A percentile compares a stretch with the other conserved stretches of the same genome.
Conservation (phyloP, 2,113 vertebrate genomes). For the Apaloderma vittatum region DNA sequence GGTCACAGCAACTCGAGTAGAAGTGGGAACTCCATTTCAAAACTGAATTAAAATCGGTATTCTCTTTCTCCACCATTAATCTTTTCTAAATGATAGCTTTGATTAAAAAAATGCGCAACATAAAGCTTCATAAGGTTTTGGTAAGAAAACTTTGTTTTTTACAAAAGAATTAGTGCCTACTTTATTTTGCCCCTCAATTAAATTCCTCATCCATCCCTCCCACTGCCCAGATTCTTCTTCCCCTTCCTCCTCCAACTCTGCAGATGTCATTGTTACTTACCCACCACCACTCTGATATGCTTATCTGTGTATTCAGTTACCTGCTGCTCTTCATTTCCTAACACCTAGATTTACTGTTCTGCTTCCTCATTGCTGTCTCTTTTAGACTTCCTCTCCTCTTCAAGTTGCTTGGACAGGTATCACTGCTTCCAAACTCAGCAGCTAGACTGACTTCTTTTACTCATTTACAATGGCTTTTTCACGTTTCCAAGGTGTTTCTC, state of each 20-base stretch:
- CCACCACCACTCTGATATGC: neutral
- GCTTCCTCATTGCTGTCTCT: neutral
- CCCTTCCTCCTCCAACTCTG: neutral
- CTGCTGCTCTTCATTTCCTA: neutral
- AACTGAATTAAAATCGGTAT: neutral
- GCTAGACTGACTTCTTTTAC: neutral
- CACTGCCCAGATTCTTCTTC: neutral
- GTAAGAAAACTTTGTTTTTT: neutral
- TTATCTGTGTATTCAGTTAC: neutral
- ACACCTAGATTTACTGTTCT: neutral
- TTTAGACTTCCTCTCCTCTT: neutral
- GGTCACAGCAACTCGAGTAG: neutral
- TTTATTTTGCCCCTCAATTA: neutral
- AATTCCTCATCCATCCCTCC: neutral
- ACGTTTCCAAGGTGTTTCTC: neutral
- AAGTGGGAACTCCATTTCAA: neutral
- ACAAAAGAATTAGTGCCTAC: neutral
- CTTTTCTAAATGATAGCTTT: neutral
- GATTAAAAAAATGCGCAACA: neutral
- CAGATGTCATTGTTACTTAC: neutral
- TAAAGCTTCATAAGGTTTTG: neutral
- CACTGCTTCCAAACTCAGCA: neutral
- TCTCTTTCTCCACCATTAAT: neutral
- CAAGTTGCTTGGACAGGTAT: neutral
- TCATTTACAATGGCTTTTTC: neutral